Conservation (phyloP, 2,113 vertebrate species). For the Elaphurus davidianus region DNA sequence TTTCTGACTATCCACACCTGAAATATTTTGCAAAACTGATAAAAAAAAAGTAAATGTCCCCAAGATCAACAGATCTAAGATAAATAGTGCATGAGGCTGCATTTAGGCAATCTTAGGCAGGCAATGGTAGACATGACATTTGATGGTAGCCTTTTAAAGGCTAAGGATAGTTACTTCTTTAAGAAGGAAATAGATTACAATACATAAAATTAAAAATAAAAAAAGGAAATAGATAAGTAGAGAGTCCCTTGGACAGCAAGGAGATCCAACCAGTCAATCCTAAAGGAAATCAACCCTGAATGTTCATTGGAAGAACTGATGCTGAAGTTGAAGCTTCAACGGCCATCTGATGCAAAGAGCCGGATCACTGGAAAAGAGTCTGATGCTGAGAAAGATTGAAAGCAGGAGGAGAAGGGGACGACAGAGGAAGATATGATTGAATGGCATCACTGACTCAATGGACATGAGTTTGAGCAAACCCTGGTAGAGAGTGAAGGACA, state of each 20-base stretch:
- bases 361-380: accelerated
- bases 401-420: not conserved
- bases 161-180: not conserved
- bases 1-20: not conserved
- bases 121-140: not conserved
- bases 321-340: not conserved
- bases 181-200: not conserved
- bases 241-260: not conserved
- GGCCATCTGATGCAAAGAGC: not conserved
- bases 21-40: not conserved
- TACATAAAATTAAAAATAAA: too few species aligned
- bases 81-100: not conserved
- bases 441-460: not conserved
- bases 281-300: not conserved
- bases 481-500: not conserved
- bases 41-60: not conserved
- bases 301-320: not conserved
- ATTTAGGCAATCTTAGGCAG: not conserved
- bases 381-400: not conserved
- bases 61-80: not conserved
- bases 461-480: not conserved
- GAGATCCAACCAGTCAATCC: not conserved
- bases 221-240: not conserved
- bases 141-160: not conserved
- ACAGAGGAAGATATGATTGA: not conserved